These are phyloP conservation scores for Trichosurus vulpecula DNA, from an alignment of 2,797 vertebrate genomes.

Conservation along the genomic window DNA sequence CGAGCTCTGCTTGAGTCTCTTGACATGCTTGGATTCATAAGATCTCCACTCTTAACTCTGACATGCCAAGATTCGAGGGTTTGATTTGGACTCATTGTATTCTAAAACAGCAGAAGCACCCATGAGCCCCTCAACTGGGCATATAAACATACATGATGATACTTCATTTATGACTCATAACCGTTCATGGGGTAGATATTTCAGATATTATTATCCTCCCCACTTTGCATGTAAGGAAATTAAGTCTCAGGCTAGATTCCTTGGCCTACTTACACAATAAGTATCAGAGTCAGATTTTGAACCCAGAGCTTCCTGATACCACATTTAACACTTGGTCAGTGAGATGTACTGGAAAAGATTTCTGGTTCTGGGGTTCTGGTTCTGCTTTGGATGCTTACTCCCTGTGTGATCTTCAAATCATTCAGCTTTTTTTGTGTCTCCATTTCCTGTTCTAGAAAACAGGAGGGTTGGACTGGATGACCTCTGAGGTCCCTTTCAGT, in stretches of 20 bases:
- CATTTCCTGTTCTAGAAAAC: not conserved
- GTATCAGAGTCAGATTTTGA: not conserved
- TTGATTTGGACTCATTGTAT: not conserved
- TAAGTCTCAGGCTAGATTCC: not conserved
- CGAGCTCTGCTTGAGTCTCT: too few relatives aligned
- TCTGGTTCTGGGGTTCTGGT: not conserved
- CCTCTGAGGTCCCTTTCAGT: not conserved
- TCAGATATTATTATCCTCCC: not conserved
- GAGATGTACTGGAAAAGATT: not conserved
- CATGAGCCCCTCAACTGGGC: not conserved
- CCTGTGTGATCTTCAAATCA: not conserved
- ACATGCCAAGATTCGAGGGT: not conserved
- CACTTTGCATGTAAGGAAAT: not conserved
- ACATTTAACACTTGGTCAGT: not conserved
- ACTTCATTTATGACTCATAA: not conserved
- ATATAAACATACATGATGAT: not conserved
- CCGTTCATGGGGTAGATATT: not conserved
- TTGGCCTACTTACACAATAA: not conserved
- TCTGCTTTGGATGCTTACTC: not conserved
- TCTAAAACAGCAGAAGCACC: not conserved
- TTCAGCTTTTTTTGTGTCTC: not conserved
- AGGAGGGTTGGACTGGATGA: not conserved
- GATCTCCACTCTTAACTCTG: accelerated
- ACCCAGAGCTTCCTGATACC: not conserved
- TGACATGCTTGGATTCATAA: not conserved